Percentiles rank a stretch among this genome's conserved stretches.
These are phyloP conservation scores for Turnix velox DNA, from an alignment of 2,113 vertebrate species.

Conservation along the genomic window DNA sequence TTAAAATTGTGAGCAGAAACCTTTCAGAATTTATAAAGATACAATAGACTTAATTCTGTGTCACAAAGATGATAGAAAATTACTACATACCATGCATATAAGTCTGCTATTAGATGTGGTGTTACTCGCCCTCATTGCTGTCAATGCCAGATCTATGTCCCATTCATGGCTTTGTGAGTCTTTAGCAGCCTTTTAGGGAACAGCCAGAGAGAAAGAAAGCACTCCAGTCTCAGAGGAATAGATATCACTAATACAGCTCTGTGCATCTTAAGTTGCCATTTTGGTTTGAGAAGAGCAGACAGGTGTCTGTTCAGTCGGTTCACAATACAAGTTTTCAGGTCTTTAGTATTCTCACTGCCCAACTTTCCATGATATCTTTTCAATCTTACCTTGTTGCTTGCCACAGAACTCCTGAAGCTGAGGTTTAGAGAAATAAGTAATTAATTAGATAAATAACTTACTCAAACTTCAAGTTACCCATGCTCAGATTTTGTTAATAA, in stretches of 20 bases:
- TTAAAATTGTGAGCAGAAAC: not conserved
- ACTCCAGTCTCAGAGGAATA: not conserved
- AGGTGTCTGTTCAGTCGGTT: not conserved
- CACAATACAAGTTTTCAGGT: not conserved
- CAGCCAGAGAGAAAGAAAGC: not conserved
- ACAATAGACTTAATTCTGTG: not conserved
- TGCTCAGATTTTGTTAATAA: not conserved
- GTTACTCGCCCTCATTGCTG: not conserved
- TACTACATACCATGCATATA: not conserved
- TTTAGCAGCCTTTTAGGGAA: not conserved
- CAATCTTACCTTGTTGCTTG: not conserved
- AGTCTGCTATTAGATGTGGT: not conserved
- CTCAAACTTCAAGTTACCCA: accelerated
- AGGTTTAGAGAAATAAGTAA: not conserved
- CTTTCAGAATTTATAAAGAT: not conserved
- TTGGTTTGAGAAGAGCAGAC: not conserved
- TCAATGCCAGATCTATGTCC: not conserved
- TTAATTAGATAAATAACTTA: not conserved
- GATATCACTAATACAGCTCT: not conserved
- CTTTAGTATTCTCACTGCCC: not conserved
- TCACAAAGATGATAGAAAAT: not conserved
- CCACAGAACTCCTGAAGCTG: not conserved
- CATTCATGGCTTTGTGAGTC: not conserved
- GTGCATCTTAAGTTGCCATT: not conserved
- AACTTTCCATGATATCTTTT: not conserved